Percentiles rank a stretch among this genome's conserved stretches.
phyloP scores from a whole-genome alignment of 1,140 invertebrate species.

The Cheumatopsyche charites region DNA sequence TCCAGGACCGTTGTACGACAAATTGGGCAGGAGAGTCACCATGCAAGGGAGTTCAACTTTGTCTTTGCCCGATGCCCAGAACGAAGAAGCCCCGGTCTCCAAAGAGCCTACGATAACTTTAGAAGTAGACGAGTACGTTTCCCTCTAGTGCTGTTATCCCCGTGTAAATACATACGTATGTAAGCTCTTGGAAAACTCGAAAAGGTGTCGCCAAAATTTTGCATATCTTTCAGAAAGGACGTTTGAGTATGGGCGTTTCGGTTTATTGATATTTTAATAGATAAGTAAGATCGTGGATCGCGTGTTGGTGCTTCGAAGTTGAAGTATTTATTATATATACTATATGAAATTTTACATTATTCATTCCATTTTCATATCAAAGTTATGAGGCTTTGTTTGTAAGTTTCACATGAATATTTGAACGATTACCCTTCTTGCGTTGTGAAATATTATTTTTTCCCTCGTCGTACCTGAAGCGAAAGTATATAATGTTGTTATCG shows the following conservation, averaged over 20 bases:
- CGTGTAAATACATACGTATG: constrained; percentile 17
- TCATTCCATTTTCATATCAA: no score
- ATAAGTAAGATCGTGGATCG: no score
- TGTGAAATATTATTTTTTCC: background rate
- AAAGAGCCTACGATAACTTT: constrained; percentile 46
- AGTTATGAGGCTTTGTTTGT: no score
- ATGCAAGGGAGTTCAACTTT: constrained; percentile 83
- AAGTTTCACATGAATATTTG: no score
- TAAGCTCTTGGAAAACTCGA: background rate
- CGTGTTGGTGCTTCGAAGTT: no score
- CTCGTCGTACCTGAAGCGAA: background rate
- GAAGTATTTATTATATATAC: no score
- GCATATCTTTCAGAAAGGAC: constrained; percentile 6
- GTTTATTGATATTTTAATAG: no score
- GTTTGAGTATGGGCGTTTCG: no score
- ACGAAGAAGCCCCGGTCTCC: constrained; percentile 31
- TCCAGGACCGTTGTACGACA: constrained; percentile 76
- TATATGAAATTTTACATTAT: no score
- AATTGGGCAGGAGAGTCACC: constrained; percentile 87
- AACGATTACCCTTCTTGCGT: no score
- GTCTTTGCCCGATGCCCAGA: constrained; percentile 71
- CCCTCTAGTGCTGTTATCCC: constrained; percentile 32
- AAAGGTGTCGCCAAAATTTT: background rate
- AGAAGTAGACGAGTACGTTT: constrained; percentile 48
- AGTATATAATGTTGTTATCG: background rate